Evolutionary conservation across 2,888 invertebrate genomes (phyloP).

Genomic region (Agriopis aurantiaria): DNA sequence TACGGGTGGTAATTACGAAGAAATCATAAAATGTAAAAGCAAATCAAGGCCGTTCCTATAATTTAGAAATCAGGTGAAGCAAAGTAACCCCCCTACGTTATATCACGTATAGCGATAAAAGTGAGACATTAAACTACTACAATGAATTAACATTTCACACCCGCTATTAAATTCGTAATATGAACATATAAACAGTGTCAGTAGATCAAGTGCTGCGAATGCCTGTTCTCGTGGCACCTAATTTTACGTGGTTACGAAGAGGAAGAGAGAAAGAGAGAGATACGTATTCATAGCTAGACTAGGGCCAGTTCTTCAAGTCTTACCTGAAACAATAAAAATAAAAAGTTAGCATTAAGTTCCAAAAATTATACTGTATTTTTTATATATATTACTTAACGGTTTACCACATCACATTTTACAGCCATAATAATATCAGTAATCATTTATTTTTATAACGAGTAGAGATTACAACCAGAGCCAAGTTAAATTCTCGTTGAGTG

Average conservation of each 20-base stretch:
- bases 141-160: slow-evolving; percentile 50
- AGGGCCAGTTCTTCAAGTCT: background rate
- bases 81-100: slow-evolving; percentile 19
- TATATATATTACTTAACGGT: too few species aligned
- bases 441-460: too few species aligned
- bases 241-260: background rate
- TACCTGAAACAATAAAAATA: slow-evolving; percentile 21
- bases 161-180: slow-evolving; percentile 45
- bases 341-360: background rate
- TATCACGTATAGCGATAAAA: slow-evolving; percentile 37
- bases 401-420: too few species aligned
- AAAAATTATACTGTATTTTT: background rate
- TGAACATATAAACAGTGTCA: slow-evolving; percentile 18
- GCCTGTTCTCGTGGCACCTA: too few species aligned
- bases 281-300: background rate
- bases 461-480: too few species aligned
- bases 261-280: background rate
- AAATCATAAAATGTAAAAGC: slow-evolving; percentile 23
- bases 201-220: slow-evolving; percentile 18
- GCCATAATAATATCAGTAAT: too few species aligned
- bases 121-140: slow-evolving; percentile 43
- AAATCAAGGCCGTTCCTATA: slow-evolving; percentile 10
- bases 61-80: slow-evolving; percentile 30
- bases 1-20: slow-evolving; percentile 2
- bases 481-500: too few species aligned